Percentiles rank a stretch among this genome's conserved stretches.
These are phyloP conservation scores for Ceyx erithaca DNA, from an alignment of 2,797 vertebrate species.

Conservation along the genomic window DNA sequence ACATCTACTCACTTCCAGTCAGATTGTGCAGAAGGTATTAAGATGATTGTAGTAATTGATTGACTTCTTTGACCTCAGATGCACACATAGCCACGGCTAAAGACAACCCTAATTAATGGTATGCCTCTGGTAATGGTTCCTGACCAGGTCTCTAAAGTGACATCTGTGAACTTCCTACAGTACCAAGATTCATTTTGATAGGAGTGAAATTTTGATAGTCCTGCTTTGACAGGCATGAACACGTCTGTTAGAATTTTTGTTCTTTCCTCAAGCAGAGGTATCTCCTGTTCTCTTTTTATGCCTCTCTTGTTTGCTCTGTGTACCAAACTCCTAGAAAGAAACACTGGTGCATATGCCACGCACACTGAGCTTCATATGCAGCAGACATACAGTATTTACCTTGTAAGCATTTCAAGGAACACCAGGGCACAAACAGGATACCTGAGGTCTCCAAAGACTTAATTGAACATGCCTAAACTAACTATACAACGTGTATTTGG, in stretches of 20 bases:
- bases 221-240: background rate
- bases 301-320: background rate
- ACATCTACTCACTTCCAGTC: background rate
- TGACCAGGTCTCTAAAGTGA: background rate
- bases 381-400: background rate
- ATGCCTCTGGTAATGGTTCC: background rate
- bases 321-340: background rate
- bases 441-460: background rate
- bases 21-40: background rate
- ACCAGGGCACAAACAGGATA: background rate
- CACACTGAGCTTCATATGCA: background rate
- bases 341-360: background rate
- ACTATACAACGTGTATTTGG: background rate
- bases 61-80: background rate
- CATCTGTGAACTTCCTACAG: background rate
- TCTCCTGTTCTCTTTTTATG: background rate
- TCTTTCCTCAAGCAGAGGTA: background rate
- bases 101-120: background rate
- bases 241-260: background rate
- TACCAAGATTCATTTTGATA: background rate
- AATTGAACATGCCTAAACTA: background rate
- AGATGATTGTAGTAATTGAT: background rate
- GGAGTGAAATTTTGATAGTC: background rate
- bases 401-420: background rate
- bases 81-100: background rate